Evolutionary conservation across 1,140 invertebrate genomes (phyloP), one percentile per base, ranked within the genome.

Genomic region (Tetranychus urticae): DNA sequence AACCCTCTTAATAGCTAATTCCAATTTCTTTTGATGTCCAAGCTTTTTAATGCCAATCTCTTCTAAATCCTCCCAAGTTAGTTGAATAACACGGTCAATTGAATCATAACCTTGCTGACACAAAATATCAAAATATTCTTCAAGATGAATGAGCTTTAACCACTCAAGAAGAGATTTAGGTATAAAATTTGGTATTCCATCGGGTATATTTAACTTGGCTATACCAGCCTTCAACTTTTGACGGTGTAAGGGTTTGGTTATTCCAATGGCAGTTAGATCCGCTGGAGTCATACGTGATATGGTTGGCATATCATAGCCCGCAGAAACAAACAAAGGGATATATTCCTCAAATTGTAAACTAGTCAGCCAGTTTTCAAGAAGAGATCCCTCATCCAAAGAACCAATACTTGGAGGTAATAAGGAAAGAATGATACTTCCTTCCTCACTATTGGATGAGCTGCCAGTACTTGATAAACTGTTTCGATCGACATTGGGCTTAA

Each of bases 1-100:
- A 14, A 97, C 82, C 72, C 91, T 79, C 72, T 97, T 97, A 66
- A 97, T 94, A 59, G 92, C 93, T 66, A 98, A 75, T 66, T 93
- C 81, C 65, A 98, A 85, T 75, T 96, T 92, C 78, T 99, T 99
- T 73, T 98, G 93, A 73, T 98, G 94, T 35, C 94, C 94, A 61
- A 80, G 67, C 68, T 76, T 77, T 62, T 73, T 74, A 66, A 98
- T 94, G 56, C 94, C 94, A 71, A 97, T 93, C 69, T 98, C 94
- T 76, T 98, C 94, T 66, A 98, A 79, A 76, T 98, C 94, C 77
- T 98, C 94, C 90, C 92, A 97, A 62, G 87, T 89, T 47, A 97
- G 79, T 69, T 94, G 88, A 46, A 86, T 87, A 56, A 80, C 71
- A 56, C 76, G 71, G 67, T 93, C 85, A 54, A 98, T 88, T 31